phyloP scores from a whole-genome alignment of 2,113 vertebrate species.

The Chaetops frenatus region DNA sequence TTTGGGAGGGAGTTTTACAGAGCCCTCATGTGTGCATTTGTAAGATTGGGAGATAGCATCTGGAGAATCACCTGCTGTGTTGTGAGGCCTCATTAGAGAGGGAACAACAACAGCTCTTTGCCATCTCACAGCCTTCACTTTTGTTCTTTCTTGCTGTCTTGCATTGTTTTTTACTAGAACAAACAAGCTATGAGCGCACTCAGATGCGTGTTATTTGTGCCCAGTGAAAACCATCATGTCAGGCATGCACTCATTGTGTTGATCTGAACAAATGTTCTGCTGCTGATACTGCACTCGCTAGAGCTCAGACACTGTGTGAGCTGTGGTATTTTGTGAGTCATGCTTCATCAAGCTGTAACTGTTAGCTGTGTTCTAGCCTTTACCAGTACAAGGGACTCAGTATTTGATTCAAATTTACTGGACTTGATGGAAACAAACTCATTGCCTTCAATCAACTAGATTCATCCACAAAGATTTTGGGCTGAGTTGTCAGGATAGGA shows the following conservation, averaged over 20 bases:
- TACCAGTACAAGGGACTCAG: neutral
- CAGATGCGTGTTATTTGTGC: neutral
- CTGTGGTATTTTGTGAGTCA: slow-evolving; percentile 24
- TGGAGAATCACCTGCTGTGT: neutral
- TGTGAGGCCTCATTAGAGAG: neutral
- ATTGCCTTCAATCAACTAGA: neutral
- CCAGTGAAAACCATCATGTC: neutral
- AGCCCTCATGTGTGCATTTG: neutral
- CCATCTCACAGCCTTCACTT: neutral
- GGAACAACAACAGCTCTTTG: neutral
- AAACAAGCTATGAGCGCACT: neutral
- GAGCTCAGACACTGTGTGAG: neutral
- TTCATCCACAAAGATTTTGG: neutral
- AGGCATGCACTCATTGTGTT: neutral
- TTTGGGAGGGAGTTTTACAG: neutral
- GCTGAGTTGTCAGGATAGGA: neutral
- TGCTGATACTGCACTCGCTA: neutral
- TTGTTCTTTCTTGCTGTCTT: neutral
- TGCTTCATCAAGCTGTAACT: neutral
- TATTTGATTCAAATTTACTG: neutral
- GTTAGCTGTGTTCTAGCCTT: neutral
- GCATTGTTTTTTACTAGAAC: neutral
- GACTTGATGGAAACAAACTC: neutral
- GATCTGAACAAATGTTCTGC: neutral
- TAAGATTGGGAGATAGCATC: neutral